Evolutionary conservation across 1,140 invertebrate species (phyloP), one percentile per base, ranked within the genome.

Genomic region (Neotoxoptera formosana): DNA sequence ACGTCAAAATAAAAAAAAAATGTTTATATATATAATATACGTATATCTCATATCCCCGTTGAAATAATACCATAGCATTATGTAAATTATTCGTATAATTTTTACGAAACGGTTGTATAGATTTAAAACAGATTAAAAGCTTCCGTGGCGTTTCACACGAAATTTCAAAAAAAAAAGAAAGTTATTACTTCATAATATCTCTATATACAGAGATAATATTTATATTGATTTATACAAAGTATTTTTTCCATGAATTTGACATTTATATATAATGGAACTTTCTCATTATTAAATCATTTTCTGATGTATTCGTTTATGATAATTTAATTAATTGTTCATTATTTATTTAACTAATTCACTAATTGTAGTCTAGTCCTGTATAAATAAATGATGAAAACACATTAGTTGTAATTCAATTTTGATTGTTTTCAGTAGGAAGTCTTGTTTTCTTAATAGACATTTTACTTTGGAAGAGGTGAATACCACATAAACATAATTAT

Each of bases 61-160:
- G 89, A 90, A 60, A 90, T 90, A 90, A 56, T 90, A 60, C 53
- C 21, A 41, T 90, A 30, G 21, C 11, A 90, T 90, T 90, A 90
- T 90, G 89, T 90, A 90, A 90, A 90, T 90, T 90, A 60, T 67
- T 90, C 11, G 36, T 60, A 90, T 60, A 60, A 90, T 60, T 9
- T 60, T 60, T 30, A 45, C 89, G 34, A 45, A 90, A 60, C 30
- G 53, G 11, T 60, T 90, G 89, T 90, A 90, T 90, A 90, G 53
- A 90, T 90, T 90, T 90, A 90, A 90, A 60, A 60, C 53, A 90
- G 53, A 90, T 90, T 90, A 90, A 90, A 60, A 60, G 53, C 89
- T 60, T 90, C 25, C 23, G 23, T 56, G 6, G 89, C 36, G 53
- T 60, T 90, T 60, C 89, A 45, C 89, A 90, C 36, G 53, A 90